phyloP scores from a whole-genome alignment of 2,113 vertebrate genomes.

The Natator depressus region DNA sequence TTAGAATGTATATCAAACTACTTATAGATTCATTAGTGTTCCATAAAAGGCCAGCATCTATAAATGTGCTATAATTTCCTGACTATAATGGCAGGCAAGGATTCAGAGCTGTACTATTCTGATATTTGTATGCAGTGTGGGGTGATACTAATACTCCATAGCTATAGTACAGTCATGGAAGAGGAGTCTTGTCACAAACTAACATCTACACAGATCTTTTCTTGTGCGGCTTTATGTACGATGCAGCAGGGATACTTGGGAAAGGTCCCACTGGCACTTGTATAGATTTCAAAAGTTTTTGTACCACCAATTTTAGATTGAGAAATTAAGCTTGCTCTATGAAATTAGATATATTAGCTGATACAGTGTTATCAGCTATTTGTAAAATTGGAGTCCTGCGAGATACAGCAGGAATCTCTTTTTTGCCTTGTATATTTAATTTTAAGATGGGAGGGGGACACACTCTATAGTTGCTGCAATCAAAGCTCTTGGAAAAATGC shows the following conservation, averaged over 20 bases:
- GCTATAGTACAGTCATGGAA: constrained; percentile 39
- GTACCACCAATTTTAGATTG: not conserved
- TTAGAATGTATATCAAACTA: constrained; percentile 8
- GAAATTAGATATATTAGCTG: not conserved
- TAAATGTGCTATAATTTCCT: constrained; percentile 60
- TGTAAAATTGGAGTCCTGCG: not conserved
- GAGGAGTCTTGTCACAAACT: not conserved
- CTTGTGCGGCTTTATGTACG: not conserved
- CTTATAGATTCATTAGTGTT: constrained; percentile 35
- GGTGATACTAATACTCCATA: constrained; percentile 45
- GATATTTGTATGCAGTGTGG: constrained; percentile 66
- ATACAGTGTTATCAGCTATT: not conserved
- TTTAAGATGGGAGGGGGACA: not conserved
- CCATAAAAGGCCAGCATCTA: constrained; percentile 45
- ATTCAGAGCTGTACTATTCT: constrained; percentile 57
- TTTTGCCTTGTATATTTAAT: not conserved
- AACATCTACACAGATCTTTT: not conserved
- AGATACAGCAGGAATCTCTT: not conserved
- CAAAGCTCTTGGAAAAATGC: not conserved
- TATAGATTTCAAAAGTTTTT: not conserved
- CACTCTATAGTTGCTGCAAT: constrained; percentile 12
- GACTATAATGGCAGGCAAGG: constrained; percentile 40
- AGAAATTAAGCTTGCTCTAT: not conserved
- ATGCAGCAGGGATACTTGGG: not conserved
- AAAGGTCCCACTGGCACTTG: not conserved